Conservation (phyloP, 2,888 invertebrate species). For the Pammene fasciana region DNA sequence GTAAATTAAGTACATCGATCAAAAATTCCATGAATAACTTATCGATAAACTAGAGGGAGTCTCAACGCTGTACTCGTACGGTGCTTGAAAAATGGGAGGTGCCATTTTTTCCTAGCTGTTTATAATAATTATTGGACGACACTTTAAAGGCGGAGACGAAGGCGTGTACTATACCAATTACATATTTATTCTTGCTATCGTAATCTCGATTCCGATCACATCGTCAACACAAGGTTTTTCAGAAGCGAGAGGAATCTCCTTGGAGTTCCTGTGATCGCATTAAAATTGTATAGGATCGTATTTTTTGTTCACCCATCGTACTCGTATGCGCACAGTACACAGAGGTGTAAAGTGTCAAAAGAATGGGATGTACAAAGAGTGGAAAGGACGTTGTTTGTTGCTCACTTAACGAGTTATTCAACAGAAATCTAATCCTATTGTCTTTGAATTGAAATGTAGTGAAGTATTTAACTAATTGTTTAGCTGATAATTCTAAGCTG, state of each 20-base stretch:
- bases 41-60: not conserved
- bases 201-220: slow-evolving; percentile 67
- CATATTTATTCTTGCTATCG: slow-evolving; percentile 48
- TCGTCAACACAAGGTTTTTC: slow-evolving; percentile 64
- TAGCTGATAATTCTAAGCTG: too few species aligned
- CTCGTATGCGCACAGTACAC: slow-evolving; percentile 56
- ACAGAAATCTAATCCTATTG: not conserved
- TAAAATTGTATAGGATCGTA: slow-evolving; percentile 76
- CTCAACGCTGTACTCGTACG: not conserved
- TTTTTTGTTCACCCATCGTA: slow-evolving; percentile 67
- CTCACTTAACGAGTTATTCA: not conserved
- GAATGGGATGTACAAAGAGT: not conserved
- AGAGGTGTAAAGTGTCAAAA: slow-evolving; percentile 30
- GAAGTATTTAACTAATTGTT: too few species aligned
- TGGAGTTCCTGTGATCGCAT: slow-evolving; percentile 76
- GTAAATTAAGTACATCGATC: not conserved
- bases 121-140: slow-evolving; percentile 27
- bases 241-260: slow-evolving; percentile 66
- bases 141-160: slow-evolving; percentile 29
- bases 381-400: not conserved
- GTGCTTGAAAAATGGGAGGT: slow-evolving; percentile 22
- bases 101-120: slow-evolving; percentile 27
- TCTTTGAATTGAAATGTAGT: not conserved
- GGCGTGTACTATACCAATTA: slow-evolving; percentile 46
- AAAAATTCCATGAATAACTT: not conserved